Conservation (phyloP, 2,888 invertebrate species). For the Ormyrus pomaceus region DNA sequence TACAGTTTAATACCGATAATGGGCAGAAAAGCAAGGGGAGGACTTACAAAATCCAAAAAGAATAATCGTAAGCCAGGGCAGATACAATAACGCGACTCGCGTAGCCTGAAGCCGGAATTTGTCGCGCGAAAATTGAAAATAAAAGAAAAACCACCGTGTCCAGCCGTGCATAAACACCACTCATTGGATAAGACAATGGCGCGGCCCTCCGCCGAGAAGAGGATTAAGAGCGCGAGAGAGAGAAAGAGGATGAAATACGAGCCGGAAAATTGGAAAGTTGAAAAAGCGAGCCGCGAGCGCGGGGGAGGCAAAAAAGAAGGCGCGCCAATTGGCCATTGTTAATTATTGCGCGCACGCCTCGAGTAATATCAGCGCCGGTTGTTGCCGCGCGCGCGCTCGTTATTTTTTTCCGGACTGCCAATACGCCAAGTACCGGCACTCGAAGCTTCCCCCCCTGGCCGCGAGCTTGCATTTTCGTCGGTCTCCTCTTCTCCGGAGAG, state of each 20-base stretch:
- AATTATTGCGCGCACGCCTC: constrained; percentile 40
- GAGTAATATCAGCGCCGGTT: background rate
- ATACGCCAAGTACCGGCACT: constrained; percentile 4
- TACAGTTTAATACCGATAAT: background rate
- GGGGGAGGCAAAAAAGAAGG: background rate
- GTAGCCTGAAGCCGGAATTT: no score
- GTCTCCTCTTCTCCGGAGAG: no score
- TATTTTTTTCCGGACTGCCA: constrained; percentile 12
- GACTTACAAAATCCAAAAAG: constrained; percentile 1
- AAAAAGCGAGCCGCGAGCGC: background rate
- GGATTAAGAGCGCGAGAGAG: constrained; percentile 14
- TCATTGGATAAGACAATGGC: constrained; percentile 30
- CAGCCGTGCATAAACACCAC: background rate
- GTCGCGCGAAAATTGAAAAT: no score
- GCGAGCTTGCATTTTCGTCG: no score
- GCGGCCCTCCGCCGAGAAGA: background rate
- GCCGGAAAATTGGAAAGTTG: constrained; percentile 45
- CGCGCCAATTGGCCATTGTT: constrained; percentile 37
- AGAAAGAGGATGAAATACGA: constrained; percentile 17
- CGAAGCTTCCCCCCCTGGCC: background rate
- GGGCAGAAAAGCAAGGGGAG: background rate
- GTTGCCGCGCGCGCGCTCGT: constrained; percentile 2
- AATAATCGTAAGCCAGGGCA: constrained; percentile 6
- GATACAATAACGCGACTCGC: background rate
- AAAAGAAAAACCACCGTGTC: background rate